Evolutionary conservation across 2,113 vertebrate species (phyloP).

Genomic region (Electrona antarctica): DNA sequence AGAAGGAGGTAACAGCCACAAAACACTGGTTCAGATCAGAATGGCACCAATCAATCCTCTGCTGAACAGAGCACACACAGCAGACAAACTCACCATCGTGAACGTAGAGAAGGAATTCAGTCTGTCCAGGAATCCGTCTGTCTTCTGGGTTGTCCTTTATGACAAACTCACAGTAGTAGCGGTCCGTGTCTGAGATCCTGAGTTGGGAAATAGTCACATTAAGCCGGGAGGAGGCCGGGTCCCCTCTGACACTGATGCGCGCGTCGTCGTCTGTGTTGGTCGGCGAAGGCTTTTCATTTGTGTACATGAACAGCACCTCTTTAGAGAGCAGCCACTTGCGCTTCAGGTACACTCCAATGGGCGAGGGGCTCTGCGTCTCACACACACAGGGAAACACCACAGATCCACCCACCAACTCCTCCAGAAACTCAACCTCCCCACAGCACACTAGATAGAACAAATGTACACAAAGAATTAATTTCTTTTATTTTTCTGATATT

Average conservation of each 20-base stretch:
- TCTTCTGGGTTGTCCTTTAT: background rate
- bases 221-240: conserved; percentile 20
- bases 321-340: conserved; percentile 44
- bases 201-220: conserved; percentile 68
- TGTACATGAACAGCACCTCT: conserved; percentile 49
- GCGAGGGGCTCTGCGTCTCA: fast-evolving
- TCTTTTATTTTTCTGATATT: too few relatives aligned
- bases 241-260: conserved; percentile 45
- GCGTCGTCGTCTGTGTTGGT: fast-evolving
- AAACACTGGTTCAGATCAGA: too few relatives aligned
- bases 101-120: conserved; percentile 67
- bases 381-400: conserved; percentile 57
- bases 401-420: conserved; percentile 43
- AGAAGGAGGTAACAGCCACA: background rate
- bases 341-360: conserved; percentile 54
- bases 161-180: conserved; percentile 70
- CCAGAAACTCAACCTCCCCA: conserved; percentile 47
- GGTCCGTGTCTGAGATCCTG: conserved; percentile 59
- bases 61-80: background rate
- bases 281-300: fast-evolving
- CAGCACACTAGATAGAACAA: conserved; percentile 36
- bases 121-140: background rate
- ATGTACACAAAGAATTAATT: background rate
- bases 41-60: too few relatives aligned
- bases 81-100: conserved; percentile 55